Evolutionary conservation across 2,888 invertebrate genomes (phyloP).

Genomic region (Geotrupes spiniger): DNA sequence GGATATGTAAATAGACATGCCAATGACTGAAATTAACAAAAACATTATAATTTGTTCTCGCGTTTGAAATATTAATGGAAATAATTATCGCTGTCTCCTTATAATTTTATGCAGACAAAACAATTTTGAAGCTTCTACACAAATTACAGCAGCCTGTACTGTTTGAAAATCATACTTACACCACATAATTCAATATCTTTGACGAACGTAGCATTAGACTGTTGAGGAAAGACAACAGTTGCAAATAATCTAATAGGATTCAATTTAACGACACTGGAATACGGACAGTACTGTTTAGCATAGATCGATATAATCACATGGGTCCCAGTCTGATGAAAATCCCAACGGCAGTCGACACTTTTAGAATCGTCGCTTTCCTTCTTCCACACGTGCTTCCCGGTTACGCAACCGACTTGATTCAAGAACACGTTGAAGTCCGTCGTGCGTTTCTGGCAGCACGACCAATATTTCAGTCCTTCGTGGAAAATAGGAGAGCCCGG

Average conservation of each 20-base stretch:
- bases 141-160: no score
- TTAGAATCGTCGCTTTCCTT: slow-evolving; percentile 59
- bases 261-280: slow-evolving; percentile 69
- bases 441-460: slow-evolving; percentile 90
- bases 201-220: slow-evolving; percentile 67
- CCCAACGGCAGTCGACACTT: slow-evolving; percentile 71
- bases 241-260: slow-evolving; percentile 80
- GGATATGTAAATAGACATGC: no score
- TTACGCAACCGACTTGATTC: slow-evolving; percentile 85
- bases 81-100: no score
- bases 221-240: slow-evolving; percentile 74
- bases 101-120: no score
- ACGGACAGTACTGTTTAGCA: slow-evolving; percentile 85
- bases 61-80: no score
- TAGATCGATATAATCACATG: slow-evolving; percentile 85
- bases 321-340: slow-evolving; percentile 92
- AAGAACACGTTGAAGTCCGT: slow-evolving; percentile 92
- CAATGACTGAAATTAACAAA: no score
- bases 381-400: slow-evolving; percentile 84
- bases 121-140: no score
- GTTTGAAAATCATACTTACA: no score
- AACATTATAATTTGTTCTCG: no score
- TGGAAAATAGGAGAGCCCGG: slow-evolving; percentile 92
- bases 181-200: slow-evolving; percentile 79
- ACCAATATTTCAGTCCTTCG: slow-evolving; percentile 96